phyloP scores from a whole-genome alignment of 2,888 invertebrate species.

The Pollenia griseotomentosa region DNA sequence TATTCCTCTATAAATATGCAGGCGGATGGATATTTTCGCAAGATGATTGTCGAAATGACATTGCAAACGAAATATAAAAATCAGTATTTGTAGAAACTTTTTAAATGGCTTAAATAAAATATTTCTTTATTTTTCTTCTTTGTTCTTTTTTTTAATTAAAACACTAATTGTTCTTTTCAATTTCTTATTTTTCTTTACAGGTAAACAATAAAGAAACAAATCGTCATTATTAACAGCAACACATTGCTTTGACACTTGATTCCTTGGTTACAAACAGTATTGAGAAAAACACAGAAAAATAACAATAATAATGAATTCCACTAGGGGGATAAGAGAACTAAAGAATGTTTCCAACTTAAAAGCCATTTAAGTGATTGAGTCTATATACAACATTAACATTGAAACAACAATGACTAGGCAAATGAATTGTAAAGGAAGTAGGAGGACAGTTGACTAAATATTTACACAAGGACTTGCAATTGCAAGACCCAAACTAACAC shows the following conservation, averaged over 20 bases:
- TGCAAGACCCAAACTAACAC: constrained; percentile 34
- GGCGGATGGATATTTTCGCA: too few species aligned
- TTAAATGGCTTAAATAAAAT: not conserved
- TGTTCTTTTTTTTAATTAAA: not conserved
- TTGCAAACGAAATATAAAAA: too few species aligned
- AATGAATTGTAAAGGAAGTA: constrained; percentile 55
- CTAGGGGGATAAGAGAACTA: not conserved
- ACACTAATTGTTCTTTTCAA: constrained; percentile 62
- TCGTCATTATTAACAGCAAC: constrained; percentile 56
- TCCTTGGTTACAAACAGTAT: constrained; percentile 17
- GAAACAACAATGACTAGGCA: constrained; percentile 47
- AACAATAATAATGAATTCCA: not conserved
- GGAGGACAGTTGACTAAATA: constrained; percentile 65
- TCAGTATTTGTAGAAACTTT: too few species aligned
- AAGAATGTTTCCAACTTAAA: constrained; percentile 59
- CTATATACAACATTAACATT: constrained; percentile 45
- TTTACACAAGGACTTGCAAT: constrained; percentile 56
- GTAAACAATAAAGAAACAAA: constrained; percentile 62
- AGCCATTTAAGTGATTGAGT: constrained; percentile 68
- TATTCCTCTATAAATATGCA: too few species aligned
- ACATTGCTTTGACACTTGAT: constrained; percentile 65
- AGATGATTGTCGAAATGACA: too few species aligned
- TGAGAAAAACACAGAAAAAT: not conserved
- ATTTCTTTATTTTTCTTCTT: constrained; percentile 11
- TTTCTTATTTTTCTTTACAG: constrained; percentile 59